A percentile compares a stretch with the other conserved stretches of the same genome.
Conservation (phyloP, 2,888 invertebrate species). For the Cryptocephalus moraei region DNA sequence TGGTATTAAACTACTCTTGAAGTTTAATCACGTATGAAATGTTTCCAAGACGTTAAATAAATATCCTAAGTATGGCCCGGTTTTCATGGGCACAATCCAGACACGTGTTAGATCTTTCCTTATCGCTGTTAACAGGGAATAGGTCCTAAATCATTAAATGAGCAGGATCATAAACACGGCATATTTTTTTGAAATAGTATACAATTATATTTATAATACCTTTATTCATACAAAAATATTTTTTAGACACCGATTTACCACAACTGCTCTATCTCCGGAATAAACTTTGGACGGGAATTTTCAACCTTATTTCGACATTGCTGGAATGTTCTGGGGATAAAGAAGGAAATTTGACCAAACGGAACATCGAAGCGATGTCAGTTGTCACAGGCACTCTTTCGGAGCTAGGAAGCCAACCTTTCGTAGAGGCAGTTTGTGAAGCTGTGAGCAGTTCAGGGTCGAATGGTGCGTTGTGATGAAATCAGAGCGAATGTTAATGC, state of each 20-base stretch:
- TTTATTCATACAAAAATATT: neutral
- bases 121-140: too few species aligned
- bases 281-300: conserved; percentile 40
- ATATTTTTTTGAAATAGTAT: too few species aligned
- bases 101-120: too few species aligned
- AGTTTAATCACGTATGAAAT: too few species aligned
- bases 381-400: conserved; percentile 19
- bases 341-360: conserved; percentile 8
- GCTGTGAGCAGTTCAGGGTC: conserved; percentile 26
- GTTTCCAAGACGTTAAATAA: too few species aligned
- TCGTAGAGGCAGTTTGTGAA: conserved; percentile 32
- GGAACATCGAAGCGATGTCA: conserved; percentile 16
- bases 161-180: too few species aligned
- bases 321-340: conserved; percentile 19
- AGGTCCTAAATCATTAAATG: too few species aligned
- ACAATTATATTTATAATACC: too few species aligned
- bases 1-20: too few species aligned
- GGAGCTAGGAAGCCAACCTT: conserved; percentile 22
- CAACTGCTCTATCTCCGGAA: conserved; percentile 40
- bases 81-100: too few species aligned
- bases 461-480: conserved; percentile 18
- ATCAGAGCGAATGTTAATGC: too few species aligned
- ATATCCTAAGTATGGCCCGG: too few species aligned
- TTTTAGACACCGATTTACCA: conserved; percentile 31
- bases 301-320: conserved; percentile 36